Conservation (phyloP, 2,888 invertebrate genomes). For the Cecidostiba fungosa region DNA sequence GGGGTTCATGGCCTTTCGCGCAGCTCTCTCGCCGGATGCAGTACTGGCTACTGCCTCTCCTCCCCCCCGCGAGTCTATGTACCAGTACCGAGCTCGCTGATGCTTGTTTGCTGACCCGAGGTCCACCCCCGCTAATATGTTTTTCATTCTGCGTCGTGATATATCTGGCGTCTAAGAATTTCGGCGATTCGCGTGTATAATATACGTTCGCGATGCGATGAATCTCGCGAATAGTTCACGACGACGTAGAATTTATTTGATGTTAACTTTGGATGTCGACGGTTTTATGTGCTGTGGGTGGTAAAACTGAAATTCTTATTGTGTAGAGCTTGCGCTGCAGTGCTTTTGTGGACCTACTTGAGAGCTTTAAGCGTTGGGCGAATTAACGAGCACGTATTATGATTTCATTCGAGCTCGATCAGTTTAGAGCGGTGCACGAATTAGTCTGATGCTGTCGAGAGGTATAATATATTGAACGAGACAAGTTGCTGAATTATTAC, state of each 20-base stretch:
- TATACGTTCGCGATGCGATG: background rate
- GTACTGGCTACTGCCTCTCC: background rate
- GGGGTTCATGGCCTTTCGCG: conserved; percentile 25
- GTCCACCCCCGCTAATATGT: background rate
- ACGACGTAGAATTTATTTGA: background rate
- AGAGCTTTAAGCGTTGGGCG: no score
- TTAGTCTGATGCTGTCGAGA: no score
- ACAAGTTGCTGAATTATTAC: no score
- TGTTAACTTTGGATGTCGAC: background rate
- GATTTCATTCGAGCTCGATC: no score
- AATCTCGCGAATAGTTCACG: background rate
- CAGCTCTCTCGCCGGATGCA: conserved; percentile 1
- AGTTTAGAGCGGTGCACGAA: no score
- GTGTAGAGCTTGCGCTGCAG: no score
- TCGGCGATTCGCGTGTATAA: background rate
- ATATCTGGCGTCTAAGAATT: background rate
- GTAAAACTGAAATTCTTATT: no score
- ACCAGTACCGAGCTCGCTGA: background rate
- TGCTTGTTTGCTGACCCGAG: conserved; percentile 1
- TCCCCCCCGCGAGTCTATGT: background rate
- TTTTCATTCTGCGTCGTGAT: background rate
- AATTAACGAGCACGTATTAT: no score
- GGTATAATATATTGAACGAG: no score
- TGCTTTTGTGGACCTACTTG: no score
- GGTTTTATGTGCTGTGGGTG: no score